A percentile compares a stretch with the other conserved stretches of the same genome.
Evolutionary conservation across 2,888 invertebrate species (phyloP).

Genomic region (Acleris laterana): DNA sequence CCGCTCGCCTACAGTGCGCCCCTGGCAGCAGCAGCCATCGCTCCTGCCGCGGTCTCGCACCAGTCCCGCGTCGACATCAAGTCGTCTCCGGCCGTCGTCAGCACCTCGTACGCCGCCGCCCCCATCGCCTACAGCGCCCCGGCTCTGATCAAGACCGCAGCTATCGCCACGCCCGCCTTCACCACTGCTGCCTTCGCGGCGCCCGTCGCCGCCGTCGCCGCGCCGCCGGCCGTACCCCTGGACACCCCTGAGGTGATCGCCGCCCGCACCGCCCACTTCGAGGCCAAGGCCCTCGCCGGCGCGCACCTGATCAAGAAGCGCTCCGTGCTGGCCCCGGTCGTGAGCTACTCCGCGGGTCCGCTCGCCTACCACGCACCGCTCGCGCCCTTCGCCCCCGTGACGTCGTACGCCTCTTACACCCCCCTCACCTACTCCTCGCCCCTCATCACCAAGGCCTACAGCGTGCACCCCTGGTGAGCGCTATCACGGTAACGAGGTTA

Average conservation of each 20-base stretch:
- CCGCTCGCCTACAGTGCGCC: slow-evolving; percentile 45
- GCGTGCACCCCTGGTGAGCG: slow-evolving; percentile 69
- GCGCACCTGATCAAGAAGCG: slow-evolving; percentile 72
- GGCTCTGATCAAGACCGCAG: slow-evolving; percentile 46
- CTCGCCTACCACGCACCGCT: slow-evolving; percentile 59
- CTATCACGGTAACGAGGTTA: slow-evolving; percentile 59
- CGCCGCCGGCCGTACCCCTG: slow-evolving; percentile 59
- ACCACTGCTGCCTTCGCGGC: slow-evolving; percentile 35
- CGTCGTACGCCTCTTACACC: slow-evolving; percentile 42
- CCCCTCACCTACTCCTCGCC: slow-evolving; percentile 54
- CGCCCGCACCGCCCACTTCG: slow-evolving; percentile 70
- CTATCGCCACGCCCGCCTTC: slow-evolving; percentile 35
- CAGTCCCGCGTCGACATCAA: slow-evolving; percentile 51
- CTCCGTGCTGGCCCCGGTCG: slow-evolving; percentile 56
- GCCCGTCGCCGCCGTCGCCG: slow-evolving; percentile 47
- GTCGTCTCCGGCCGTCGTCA: slow-evolving; percentile 42
- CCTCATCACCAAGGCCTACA: slow-evolving; percentile 61
- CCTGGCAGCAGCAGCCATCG: slow-evolving; percentile 45
- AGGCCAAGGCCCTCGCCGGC: slow-evolving; percentile 67
- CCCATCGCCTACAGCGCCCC: slow-evolving; percentile 40
- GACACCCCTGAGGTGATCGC: slow-evolving; percentile 74
- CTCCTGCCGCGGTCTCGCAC: slow-evolving; percentile 47
- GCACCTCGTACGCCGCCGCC: slow-evolving; percentile 37
- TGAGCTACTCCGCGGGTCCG: slow-evolving; percentile 56
- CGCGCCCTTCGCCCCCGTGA: slow-evolving; percentile 50